Evolutionary conservation across 2,888 invertebrate species (phyloP).

Genomic region (Plebejus anna): DNA sequence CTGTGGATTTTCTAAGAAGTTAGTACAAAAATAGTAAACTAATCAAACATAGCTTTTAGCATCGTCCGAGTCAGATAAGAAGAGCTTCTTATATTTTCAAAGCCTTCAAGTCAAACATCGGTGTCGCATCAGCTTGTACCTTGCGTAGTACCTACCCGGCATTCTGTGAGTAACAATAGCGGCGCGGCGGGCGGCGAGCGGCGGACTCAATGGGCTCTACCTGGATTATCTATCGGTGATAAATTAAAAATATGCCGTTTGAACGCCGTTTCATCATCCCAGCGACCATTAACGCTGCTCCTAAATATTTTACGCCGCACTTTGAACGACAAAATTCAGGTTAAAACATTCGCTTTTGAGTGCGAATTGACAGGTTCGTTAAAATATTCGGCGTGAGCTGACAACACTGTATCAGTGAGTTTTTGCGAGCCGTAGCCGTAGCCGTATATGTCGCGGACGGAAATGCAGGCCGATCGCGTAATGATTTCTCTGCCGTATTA

Average conservation of each 20-base stretch:
- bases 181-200: constrained; percentile 60
- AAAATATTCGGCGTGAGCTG: constrained; percentile 33
- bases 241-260: constrained; percentile 77
- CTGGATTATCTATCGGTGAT: constrained; percentile 73
- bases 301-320: constrained; percentile 33
- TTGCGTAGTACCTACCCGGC: constrained; percentile 41
- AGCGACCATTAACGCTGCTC: constrained; percentile 53
- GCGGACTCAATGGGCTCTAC: constrained; percentile 68
- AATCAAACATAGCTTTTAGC: too few species aligned
- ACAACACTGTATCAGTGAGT: constrained; percentile 9
- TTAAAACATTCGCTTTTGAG: constrained; percentile 34
- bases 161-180: constrained; percentile 49
- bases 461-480: constrained; percentile 22
- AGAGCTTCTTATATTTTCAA: too few species aligned
- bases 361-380: constrained; percentile 36
- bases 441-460: background rate
- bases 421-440: background rate
- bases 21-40: too few species aligned
- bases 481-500: constrained; percentile 20
- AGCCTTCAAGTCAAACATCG: background rate
- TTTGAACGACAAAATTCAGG: constrained; percentile 38
- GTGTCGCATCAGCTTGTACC: constrained; percentile 38
- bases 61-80: too few species aligned
- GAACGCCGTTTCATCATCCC: constrained; percentile 69
- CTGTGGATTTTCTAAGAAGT: too few species aligned